Base-by-base conservation (phyloP, 2,113 vertebrate genomes). In the Callopanchax toddi region DNA sequence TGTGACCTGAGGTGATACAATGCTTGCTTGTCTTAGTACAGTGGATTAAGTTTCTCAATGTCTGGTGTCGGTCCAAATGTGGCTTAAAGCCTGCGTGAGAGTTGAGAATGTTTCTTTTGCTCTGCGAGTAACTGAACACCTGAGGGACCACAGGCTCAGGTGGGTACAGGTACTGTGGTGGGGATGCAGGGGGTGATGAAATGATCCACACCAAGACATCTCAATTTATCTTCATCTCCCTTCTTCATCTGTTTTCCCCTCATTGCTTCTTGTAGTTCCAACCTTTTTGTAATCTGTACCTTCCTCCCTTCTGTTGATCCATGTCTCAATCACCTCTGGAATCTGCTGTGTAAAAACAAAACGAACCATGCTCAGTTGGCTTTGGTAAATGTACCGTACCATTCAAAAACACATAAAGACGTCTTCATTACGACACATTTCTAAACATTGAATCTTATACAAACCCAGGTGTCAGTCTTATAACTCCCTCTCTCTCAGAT, bases 51-150 rank as follows among this genome's bases (percentile, higher is more conserved):
- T 85, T 82, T 80, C 81, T 84, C 71, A 50, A 55, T 55, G 62
- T 78, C 71, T 79, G 82, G 73, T 86, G 54, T 59, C 52, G 52
- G 74, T 74, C 79, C 66, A 87, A 83, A 85, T 83, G 75, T 81
- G 67, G 44, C 58, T 82, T 83, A 83, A 86, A 77, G 57, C 48
- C 67, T 72, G 66, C 18, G 42, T 61, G 45, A 82, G 66, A 63
- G 70, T 66, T 60, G 78, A 75, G 71, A 88, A 84, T 83, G 79
- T 77, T 79, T 51, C 67, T 62, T 89, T 86, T 79, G 70, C 87
- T 78, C 55, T 69, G 62, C 46, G 37, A 49, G 83, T 82, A 84
- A 82, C 67, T 53, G 26, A 83, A 83, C 73, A 60, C 67, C 67
- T 78, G 29, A 63, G 70, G 60, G 56, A 74, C 25, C 48, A 22